phyloP scores from a whole-genome alignment of 2,888 invertebrate species.

The Aphodius granarius region DNA sequence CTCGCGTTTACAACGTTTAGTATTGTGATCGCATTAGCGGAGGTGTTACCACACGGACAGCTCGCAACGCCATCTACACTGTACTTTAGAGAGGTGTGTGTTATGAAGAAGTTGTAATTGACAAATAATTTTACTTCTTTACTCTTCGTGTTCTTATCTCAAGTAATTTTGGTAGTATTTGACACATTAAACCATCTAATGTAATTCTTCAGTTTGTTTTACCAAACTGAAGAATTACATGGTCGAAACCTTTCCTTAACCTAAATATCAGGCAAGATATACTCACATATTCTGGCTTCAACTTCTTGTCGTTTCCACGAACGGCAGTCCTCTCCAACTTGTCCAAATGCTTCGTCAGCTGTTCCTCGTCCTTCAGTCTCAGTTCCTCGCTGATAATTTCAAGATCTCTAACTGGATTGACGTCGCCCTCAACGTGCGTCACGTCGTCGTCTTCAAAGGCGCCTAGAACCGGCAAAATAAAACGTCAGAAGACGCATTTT shows the following conservation, averaged over 20 bases:
- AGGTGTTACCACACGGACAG: conserved; percentile 15
- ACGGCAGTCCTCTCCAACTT: conserved; percentile 82
- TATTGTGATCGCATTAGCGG: conserved; percentile 22
- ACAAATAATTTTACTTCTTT: not conserved
- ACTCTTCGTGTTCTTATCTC: not conserved
- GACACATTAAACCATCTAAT: too few species aligned
- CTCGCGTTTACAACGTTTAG: conserved; percentile 13
- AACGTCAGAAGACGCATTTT: not conserved
- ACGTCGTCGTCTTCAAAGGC: conserved; percentile 98
- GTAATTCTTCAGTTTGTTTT: too few species aligned
- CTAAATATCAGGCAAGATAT: too few species aligned
- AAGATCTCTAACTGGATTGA: conserved; percentile 94
- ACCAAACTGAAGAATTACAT: too few species aligned
- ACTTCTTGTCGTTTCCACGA: conserved; percentile 90
- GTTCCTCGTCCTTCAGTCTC: conserved; percentile 91
- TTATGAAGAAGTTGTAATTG: not conserved
- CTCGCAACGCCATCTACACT: not conserved
- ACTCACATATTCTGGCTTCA: conserved; percentile 93
- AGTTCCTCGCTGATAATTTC: conserved; percentile 96
- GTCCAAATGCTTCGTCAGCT: conserved; percentile 78
- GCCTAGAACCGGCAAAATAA: too few species aligned
- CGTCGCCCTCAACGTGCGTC: conserved; percentile 97
- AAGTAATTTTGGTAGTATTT: not conserved
- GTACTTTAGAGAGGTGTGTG: not conserved
- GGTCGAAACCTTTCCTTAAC: too few species aligned